These are phyloP conservation scores for Xestia c-nigrum DNA, from an alignment of 2,888 invertebrate species.

Conservation along the genomic window DNA sequence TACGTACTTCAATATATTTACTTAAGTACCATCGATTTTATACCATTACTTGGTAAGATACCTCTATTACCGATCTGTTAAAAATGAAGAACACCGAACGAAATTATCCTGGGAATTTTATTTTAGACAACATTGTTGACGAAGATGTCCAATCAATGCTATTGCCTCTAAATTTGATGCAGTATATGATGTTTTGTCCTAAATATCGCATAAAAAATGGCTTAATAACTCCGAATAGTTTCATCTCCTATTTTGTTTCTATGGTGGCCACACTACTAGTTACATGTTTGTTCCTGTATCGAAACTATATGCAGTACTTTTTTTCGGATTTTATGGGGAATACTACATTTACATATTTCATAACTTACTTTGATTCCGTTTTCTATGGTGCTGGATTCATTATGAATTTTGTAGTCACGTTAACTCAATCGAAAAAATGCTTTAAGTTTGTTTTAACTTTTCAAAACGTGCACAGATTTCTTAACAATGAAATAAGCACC, in stretches of 20 bases:
- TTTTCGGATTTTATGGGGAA: background rate
- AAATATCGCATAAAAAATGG: conserved; percentile 28
- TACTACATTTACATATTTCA: background rate
- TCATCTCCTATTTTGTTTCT: background rate
- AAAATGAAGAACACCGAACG: conserved; percentile 6
- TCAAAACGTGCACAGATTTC: conserved; percentile 26
- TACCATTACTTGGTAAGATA: background rate
- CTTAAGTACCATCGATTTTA: background rate
- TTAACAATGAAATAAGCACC: conserved; percentile 7
- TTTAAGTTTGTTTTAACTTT: conserved; percentile 25
- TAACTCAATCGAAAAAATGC: background rate
- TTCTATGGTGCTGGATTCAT: conserved; percentile 17
- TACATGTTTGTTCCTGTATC: background rate
- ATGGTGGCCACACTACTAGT: background rate
- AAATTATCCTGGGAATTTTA: conserved; percentile 16
- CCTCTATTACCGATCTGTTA: background rate
- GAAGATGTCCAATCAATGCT: conserved; percentile 22
- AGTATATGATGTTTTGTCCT: conserved; percentile 22
- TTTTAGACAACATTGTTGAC: conserved; percentile 17
- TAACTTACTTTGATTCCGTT: conserved; percentile 5
- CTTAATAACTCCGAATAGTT: background rate
- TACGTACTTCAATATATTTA: background rate
- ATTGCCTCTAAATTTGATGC: conserved; percentile 25
- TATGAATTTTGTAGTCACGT: conserved; percentile 7
- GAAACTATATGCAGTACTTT: background rate